Evolutionary conservation across 2,797 vertebrate genomes (phyloP), one percentile per base, ranked within the genome.

Genomic region (Sebastes hubbsi): DNA sequence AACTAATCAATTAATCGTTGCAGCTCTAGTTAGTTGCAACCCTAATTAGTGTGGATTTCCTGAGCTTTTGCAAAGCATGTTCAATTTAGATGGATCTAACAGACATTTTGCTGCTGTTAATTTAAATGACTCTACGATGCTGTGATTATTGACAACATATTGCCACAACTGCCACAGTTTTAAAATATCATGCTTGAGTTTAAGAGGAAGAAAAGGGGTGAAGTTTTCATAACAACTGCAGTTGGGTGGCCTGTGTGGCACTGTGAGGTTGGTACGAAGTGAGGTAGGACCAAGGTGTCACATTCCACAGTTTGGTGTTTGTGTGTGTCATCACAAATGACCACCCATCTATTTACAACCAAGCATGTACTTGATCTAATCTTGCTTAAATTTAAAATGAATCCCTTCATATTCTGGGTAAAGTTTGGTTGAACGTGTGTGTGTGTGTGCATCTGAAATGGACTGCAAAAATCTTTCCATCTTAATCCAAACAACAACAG

Each of bases 271-370:
- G 80, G 86, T 93, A 90, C 25, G 77, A 94, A 91, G 92, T 94
- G 94, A 91, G 84, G 87, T 95, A 81, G 87, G 89, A 95, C 82
- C 80, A 83, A 93, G 90, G 95, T 95, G 96, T 92, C 87, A 96
- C 94, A 96, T 96, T 96, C 95, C 96, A 94, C 95, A 95, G 93
- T 89, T 92, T 94, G 94, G 94, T 94, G 95, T 92, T 89, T 86
- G 80, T 90, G 80, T 90, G 79, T 92, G 87, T 86, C 14, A 42
- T 42, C 14, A 42, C 38, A 42, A 42, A 42, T 68, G 83, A 80
- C 85, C 54, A 85, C 81, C 78, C 74, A 82, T 85, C 78, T 68
- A 54, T 62, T 81, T 75, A 76, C 72, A 85, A 61, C 72, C 58
- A 27, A 58, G 60, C 29, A 74, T 76, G 56, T 52, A 46, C 52